These are phyloP conservation scores for Pachycephus smyrnensis DNA, from an alignment of 2,888 invertebrate species.

Conservation along the genomic window DNA sequence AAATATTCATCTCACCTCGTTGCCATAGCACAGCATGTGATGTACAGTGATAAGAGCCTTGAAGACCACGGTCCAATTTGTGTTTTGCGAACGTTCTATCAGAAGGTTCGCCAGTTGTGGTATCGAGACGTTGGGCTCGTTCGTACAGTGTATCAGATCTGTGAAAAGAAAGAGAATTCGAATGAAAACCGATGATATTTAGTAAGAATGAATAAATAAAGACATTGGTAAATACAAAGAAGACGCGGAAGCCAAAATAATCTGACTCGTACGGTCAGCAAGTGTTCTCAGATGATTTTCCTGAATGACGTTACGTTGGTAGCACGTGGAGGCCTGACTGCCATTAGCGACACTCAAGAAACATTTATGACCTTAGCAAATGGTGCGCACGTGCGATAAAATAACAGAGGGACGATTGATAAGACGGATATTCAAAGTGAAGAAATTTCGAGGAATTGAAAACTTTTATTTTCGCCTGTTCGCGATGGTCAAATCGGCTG, in stretches of 20 bases:
- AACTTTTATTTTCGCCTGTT: too few species aligned
- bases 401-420: neutral
- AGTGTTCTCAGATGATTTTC: neutral
- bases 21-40: slow-evolving; percentile 99
- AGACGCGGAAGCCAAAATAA: neutral
- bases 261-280: neutral
- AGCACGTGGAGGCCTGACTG: neutral
- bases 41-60: slow-evolving; percentile 98
- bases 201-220: neutral
- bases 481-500: too few species aligned
- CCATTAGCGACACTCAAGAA: neutral
- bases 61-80: slow-evolving; percentile 99
- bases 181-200: neutral
- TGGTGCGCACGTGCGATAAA: neutral
- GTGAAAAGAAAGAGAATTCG: slow-evolving; percentile 66
- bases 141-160: slow-evolving; percentile 99
- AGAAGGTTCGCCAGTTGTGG: slow-evolving; percentile 98
- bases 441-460: too few species aligned
- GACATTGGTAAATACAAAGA: neutral
- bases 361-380: neutral
- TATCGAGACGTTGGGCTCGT: slow-evolving; percentile 99
- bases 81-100: slow-evolving; percentile 97
- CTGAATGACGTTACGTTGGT: neutral
- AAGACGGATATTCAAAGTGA: too few species aligned
- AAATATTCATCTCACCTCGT: slow-evolving; percentile 81